These are phyloP conservation scores for Lepidonotus clava DNA, from an alignment of 2,888 invertebrate species.

Conservation along the genomic window DNA sequence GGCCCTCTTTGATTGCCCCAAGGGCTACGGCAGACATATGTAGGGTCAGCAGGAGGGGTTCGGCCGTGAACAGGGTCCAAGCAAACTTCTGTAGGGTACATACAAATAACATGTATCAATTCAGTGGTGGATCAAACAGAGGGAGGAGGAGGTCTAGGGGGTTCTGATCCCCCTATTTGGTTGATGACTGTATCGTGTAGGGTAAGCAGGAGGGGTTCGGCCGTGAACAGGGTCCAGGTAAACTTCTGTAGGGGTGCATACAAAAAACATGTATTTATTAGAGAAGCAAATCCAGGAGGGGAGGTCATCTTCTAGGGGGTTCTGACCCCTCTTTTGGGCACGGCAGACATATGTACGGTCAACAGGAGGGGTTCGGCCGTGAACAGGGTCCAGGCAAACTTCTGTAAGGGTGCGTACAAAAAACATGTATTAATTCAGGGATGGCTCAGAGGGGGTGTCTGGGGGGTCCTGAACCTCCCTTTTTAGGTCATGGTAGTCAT, in stretches of 20 bases:
- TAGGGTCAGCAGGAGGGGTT: constrained; percentile 52
- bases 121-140: background rate
- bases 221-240: constrained; percentile 22
- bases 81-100: background rate
- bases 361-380: constrained; percentile 49
- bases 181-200: constrained; percentile 43
- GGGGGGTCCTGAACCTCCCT: too few species aligned
- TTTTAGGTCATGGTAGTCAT: background rate
- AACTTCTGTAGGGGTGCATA: background rate
- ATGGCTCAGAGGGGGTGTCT: background rate
- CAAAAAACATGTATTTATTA: background rate
- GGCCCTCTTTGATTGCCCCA: constrained; percentile 55
- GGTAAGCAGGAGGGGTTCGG: constrained; percentile 48
- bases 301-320: too few species aligned
- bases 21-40: constrained; percentile 50
- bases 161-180: too few species aligned
- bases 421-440: background rate
- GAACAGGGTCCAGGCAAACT: too few species aligned
- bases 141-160: too few species aligned
- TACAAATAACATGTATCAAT: background rate
- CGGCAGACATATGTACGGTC: constrained; percentile 17
- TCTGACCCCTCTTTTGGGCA: too few species aligned
- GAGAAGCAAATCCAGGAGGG: too few species aligned
- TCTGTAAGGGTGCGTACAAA: too few species aligned
- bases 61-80: constrained; percentile 50